Evolutionary conservation across 2,113 vertebrate genomes (phyloP).

Genomic region (Elanus axillaris): DNA sequence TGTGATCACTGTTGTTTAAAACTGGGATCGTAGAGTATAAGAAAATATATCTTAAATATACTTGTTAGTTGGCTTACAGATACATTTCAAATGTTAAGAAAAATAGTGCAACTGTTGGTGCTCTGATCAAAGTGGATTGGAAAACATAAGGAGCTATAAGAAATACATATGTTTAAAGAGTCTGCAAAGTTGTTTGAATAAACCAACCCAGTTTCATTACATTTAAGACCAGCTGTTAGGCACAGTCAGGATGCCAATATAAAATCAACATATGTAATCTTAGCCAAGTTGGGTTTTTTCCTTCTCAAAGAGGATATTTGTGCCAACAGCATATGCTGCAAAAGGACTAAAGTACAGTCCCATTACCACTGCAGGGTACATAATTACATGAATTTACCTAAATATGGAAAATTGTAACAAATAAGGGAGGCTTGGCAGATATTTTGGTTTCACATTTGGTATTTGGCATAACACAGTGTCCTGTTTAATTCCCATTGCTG

Average conservation of each 20-base stretch:
- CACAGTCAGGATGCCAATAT: conserved; percentile 61
- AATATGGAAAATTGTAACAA: conserved; percentile 82
- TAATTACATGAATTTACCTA: conserved; percentile 78
- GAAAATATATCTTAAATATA: background rate
- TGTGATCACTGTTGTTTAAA: background rate
- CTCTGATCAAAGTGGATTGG: background rate
- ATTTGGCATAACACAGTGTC: conserved; percentile 74
- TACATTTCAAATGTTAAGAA: background rate
- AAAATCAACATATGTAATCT: conserved; percentile 57
- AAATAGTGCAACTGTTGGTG: background rate
- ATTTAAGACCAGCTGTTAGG: conserved; percentile 47
- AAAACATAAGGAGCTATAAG: background rate
- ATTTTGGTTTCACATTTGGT: conserved; percentile 83
- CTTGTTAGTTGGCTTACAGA: background rate
- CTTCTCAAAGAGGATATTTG: conserved; percentile 33
- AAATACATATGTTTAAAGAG: background rate
- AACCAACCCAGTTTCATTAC: conserved; percentile 25
- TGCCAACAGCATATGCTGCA: conserved; percentile 66
- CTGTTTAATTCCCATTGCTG: conserved; percentile 84
- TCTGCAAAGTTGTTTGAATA: conserved; percentile 47
- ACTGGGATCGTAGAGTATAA: background rate
- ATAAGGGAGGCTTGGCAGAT: conserved; percentile 80
- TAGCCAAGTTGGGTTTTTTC: conserved; percentile 17
- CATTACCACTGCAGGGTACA: conserved; percentile 72
- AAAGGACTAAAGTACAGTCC: conserved; percentile 54